Base-by-base conservation (phyloP, 2,113 vertebrate species). In the Oncorhynchus tshawytscha region DNA sequence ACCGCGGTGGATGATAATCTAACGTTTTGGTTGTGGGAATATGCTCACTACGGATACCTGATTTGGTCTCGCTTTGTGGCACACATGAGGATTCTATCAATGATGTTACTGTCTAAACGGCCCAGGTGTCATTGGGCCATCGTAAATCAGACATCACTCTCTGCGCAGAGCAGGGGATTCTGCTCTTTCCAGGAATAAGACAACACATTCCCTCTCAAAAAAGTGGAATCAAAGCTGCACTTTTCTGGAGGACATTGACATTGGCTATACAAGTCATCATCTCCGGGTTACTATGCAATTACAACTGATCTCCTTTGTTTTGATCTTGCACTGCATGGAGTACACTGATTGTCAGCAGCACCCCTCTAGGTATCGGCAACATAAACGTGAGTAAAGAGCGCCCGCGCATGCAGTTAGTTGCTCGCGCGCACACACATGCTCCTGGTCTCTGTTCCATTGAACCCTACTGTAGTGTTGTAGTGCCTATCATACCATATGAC, bases 241-340 rank as follows among this genome's bases (percentile, higher is more conserved):
- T 45, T 45, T 45, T 9, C 70, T 3, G 86, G 87, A 91, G 84
- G 93, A 92, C 89, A 89, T 93, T 93, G 89, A 90, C 84, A 91
- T 92, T 92, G 88, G 90, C 91, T 88, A 85, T 88, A 92, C 87
- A 87, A 92, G 91, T 94, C 51, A 94, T 93, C 94, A 90, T 89
- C 91, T 94, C 92, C 93, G 95, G 96, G 95, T 97, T 99, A 99
- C 98, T 99, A 99, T 99, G 98, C 98, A 97, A 97, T 97, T 99
- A 94, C 96, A 96, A 98, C 94, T 98, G 94, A 92, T 99, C 91
- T 95, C 96, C 95, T 96, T 96, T 93, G 95, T 97, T 95, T 95
- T 97, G 94, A 96, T 98, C 95, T 96, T 95, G 95, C 96, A 97
- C 96, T 96, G 95, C 94, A 95, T 98, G 97, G 98, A 99, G 95